Base-by-base conservation (phyloP, 2,888 invertebrate species). In the Hoplodrina blanda region DNA sequence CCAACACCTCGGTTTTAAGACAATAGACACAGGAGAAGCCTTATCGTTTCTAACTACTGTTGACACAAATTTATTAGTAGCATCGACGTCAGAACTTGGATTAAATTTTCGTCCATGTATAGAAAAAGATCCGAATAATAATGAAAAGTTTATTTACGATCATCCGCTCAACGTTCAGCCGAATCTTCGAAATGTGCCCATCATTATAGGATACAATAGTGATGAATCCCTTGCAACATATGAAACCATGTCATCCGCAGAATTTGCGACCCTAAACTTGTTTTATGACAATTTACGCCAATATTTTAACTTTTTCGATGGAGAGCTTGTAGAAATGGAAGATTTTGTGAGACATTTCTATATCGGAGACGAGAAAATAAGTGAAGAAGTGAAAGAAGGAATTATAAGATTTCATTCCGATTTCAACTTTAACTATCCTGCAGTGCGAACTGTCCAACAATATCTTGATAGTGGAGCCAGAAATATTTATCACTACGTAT, bases 401-500 rank as follows among this genome's bases (percentile, higher is more conserved):
- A 33, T 92, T 0, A 83, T 78, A 0, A 80, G 88, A n/a, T 92
- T 91, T 25, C 50, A 67, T 50, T 90, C 93, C 0, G 93, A 93
- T 79, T 82, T 85, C 8, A n/a, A 15, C 2, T 92, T 81, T 56
- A 82, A 72, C 41, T 84, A 89, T 79, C 89, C 90, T 0, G 72
- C 77, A 4, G 81, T 86, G 4, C 82, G 88, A 78, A 86, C 82
- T 60, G 76, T 93, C 3, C 74, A 84, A 41, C 87, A 86, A 44
- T 92, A 89, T 64, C 46, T 92, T 4, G 78, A 84, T 41, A 85
- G 78, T 69, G 88, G 85, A 25, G 87, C 83, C 10, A 71, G 64
- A 17, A 75, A 86, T 0, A 73, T 92, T 44, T 93, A 86, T 73
- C 84, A 89, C 52, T 93, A 91, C 50, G 54, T 92, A 50, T 94